phyloP scores from a whole-genome alignment of 2,797 vertebrate species.

The Aythya fuligula region DNA sequence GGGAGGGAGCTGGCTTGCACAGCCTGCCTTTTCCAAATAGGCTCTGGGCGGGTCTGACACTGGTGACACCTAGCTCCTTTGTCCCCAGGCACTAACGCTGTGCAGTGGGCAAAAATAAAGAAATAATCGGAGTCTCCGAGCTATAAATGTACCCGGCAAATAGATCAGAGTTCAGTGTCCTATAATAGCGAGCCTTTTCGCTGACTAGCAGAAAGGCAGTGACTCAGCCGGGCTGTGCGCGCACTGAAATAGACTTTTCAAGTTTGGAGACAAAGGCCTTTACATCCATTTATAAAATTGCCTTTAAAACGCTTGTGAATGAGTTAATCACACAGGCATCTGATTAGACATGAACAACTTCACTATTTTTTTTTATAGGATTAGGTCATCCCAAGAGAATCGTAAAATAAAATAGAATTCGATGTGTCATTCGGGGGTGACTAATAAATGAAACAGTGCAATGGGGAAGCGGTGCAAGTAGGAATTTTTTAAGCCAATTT shows the following conservation, averaged over 20 bases:
- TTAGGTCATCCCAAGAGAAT: conserved; percentile 56
- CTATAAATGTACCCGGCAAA: conserved; percentile 54
- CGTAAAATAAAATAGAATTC: conserved; percentile 42
- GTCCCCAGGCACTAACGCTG: conserved; percentile 36
- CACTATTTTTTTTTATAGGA: conserved; percentile 30
- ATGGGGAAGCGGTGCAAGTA: not conserved
- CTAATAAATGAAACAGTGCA: conserved; percentile 37
- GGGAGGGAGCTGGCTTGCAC: conserved; percentile 18
- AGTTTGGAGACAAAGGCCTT: conserved; percentile 69
- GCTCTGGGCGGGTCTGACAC: conserved; percentile 32
- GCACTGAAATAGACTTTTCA: conserved; percentile 61
- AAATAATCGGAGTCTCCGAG: not conserved
- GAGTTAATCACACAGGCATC: conserved; percentile 62
- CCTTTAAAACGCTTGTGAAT: conserved; percentile 59
- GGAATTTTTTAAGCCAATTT: not conserved
- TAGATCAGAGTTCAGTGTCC: conserved; percentile 52
- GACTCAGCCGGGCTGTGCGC: conserved; percentile 58
- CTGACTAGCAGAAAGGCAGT: conserved; percentile 59
- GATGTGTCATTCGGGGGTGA: conserved; percentile 46
- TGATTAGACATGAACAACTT: conserved; percentile 47
- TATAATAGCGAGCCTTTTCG: conserved; percentile 49
- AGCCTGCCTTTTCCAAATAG: conserved; percentile 12
- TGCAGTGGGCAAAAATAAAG: not conserved
- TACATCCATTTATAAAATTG: conserved; percentile 66
- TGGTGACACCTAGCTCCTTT: conserved; percentile 46